Evolutionary conservation across 2,113 vertebrate species (phyloP), one percentile per base, ranked within the genome.

Genomic region (Aythya baeri): DNA sequence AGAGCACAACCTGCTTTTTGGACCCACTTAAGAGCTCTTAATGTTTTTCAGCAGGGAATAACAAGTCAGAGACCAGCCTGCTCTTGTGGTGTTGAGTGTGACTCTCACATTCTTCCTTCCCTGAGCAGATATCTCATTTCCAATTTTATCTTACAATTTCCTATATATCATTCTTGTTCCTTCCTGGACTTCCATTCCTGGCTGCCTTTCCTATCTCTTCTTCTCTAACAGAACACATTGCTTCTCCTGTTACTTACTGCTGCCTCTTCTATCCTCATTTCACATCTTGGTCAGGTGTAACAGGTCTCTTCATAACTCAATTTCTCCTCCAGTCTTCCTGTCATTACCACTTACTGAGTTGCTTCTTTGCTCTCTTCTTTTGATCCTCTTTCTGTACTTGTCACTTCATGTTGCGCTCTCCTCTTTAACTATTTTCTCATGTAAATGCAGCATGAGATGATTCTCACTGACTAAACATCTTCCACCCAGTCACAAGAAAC

Each of bases 131-230:
- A 95, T 90, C 83, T 29, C 36, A 67, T 93, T 94, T 90, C 73
- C 59, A 75, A 89, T 68, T 90, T 95, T 93, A 88, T 94, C 77
- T 92, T 57, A 81, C 13, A 49, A 44, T 31, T 78, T 92, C 65
- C 91, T 84, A 34, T 77, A 57, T 92, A 94, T 91, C 17, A 32
- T 63, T 86, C 25, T 94, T 88, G 86, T 75, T 91, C 29, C 38
- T 95, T 94, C 91, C 73, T 92, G 80, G 18, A 88, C 27, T 95
- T 91, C 8, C 32, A 58, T 62, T 50, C 72, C 63, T 91, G 82
- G 34, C 63, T 86, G 76, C 36, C 59, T 90, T 55, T 83, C 75
- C 68, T 90, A 86, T 88, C 83, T 90, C 76, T 88, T 93, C 50
- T 59, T 63, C 32, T 77, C 14, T 86, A 88, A 63, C 25, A 63